A percentile compares a stretch with the other conserved stretches of the same genome.
Conservation (phyloP, 2,797 vertebrate species). For the Sebastiscus tertius region DNA sequence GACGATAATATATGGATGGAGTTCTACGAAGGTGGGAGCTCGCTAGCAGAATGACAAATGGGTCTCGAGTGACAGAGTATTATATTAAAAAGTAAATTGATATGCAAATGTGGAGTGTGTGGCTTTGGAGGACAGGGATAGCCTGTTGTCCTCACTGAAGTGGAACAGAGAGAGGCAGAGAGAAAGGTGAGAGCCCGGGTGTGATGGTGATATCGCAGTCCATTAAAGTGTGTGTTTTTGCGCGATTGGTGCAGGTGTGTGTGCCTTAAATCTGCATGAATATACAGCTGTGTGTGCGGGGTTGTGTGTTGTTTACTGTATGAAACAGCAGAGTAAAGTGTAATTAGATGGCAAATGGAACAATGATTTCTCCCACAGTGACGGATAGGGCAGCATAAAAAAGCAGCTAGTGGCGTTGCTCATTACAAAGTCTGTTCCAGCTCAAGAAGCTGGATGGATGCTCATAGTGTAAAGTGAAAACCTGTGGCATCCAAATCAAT, state of each 20-base stretch:
- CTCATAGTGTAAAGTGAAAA: conserved; percentile 1
- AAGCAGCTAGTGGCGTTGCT: conserved; percentile 3
- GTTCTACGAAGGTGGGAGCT: conserved; percentile 65
- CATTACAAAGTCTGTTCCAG: conserved; percentile 14
- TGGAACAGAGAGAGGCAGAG: conserved; percentile 71
- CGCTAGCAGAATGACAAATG: conserved; percentile 78
- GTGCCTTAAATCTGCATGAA: conserved; percentile 33
- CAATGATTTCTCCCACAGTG: conserved; percentile 34
- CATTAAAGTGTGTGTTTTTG: conserved; percentile 64
- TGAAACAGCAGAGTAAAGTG: conserved; percentile 20
- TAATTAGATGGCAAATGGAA: conserved; percentile 45
- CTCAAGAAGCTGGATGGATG: conserved; percentile 5
- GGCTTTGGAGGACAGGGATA: conserved; percentile 77
- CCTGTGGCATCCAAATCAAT: conserved; percentile 17
- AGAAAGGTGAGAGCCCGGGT: conserved; percentile 59
- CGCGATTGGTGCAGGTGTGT: conserved; percentile 27
- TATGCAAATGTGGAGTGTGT: conserved; percentile 83
- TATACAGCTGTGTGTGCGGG: background rate
- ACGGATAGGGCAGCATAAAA: conserved; percentile 21
- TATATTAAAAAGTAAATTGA: conserved; percentile 85
- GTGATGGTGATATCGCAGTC: conserved; percentile 54
- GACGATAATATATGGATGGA: conserved; percentile 71
- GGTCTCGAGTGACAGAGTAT: conserved; percentile 81
- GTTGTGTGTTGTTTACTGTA: conserved; percentile 3
- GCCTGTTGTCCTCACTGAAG: conserved; percentile 79